Percentiles rank a stretch among this genome's conserved stretches.
phyloP scores from a whole-genome alignment of 2,113 vertebrate species.

The Periophthalmodon schlosseri region DNA sequence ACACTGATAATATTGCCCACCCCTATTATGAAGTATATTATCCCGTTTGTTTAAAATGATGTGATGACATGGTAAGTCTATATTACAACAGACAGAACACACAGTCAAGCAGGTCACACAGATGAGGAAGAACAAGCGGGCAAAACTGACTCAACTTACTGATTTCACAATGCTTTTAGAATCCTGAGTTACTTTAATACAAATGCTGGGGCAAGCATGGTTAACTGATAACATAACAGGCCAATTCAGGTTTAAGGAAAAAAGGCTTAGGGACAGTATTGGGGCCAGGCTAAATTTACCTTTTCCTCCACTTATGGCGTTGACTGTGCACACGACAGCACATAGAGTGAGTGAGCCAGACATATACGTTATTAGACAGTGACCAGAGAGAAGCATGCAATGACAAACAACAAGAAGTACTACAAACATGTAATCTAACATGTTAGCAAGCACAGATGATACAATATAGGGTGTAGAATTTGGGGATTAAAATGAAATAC shows the following conservation, averaged over 20 bases:
- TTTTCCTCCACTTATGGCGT: constrained; percentile 96
- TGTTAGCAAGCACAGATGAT: not conserved
- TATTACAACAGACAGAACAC: constrained; percentile 12
- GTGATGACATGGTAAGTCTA: not conserved
- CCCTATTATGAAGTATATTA: not conserved
- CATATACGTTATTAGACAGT: constrained; percentile 83
- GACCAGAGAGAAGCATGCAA: constrained; percentile 65
- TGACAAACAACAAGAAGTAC: constrained; percentile 18
- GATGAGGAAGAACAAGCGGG: constrained; percentile 35
- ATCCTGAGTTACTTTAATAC: not conserved
- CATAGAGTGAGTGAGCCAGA: constrained; percentile 82
- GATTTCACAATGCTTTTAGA: not conserved
- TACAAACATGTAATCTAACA: not conserved
- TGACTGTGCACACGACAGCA: constrained; percentile 86
- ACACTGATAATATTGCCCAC: too few relatives aligned
- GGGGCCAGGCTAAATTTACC: constrained; percentile 82
- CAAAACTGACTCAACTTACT: constrained; percentile 22
- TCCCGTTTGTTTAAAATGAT: not conserved
- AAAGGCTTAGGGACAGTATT: constrained; percentile 5
- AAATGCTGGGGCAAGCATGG: constrained; percentile 3
- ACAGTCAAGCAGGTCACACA: not conserved
- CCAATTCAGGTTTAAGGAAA: not conserved
- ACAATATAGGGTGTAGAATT: not conserved
- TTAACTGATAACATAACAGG: constrained; percentile 16
- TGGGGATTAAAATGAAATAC: not conserved